These are phyloP conservation scores for Heliconius nattereri DNA, from an alignment of 1,140 invertebrate species.

Conservation along the genomic window DNA sequence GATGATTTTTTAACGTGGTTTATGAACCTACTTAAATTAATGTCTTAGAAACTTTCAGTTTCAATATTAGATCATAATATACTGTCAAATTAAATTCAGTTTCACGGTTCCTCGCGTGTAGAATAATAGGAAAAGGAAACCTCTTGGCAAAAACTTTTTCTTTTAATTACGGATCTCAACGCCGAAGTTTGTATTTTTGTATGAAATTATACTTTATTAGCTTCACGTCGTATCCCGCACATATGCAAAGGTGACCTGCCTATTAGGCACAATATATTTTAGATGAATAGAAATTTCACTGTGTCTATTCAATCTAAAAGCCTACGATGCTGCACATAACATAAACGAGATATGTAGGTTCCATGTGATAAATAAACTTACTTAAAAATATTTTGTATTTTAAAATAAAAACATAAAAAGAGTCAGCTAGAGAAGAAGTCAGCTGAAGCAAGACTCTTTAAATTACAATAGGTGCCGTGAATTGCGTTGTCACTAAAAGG, in stretches of 20 bases:
- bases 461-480: constrained; percentile 55
- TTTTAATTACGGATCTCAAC: too few species aligned
- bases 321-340: too few species aligned
- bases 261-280: too few species aligned
- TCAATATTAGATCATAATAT: not conserved
- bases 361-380: not conserved
- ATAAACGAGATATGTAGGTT: not conserved
- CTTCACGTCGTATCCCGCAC: too few species aligned
- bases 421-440: constrained; percentile 25
- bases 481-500: constrained; percentile 35
- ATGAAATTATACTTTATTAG: too few species aligned
- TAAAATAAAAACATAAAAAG: not conserved
- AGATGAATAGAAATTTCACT: too few species aligned
- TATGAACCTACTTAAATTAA: not conserved
- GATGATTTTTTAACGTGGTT: constrained; percentile 6
- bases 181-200: too few species aligned
- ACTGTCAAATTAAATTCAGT: not conserved
- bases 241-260: too few species aligned
- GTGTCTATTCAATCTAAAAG: too few species aligned
- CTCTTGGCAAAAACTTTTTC: too few species aligned
- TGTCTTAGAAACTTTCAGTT: not conserved
- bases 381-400: not conserved
- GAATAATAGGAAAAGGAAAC: too few species aligned
- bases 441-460: constrained; percentile 34
- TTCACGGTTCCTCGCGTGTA: too few species aligned